These are phyloP conservation scores for Dasypogon diadema DNA, from an alignment of 2,888 invertebrate species.

Conservation along the genomic window DNA sequence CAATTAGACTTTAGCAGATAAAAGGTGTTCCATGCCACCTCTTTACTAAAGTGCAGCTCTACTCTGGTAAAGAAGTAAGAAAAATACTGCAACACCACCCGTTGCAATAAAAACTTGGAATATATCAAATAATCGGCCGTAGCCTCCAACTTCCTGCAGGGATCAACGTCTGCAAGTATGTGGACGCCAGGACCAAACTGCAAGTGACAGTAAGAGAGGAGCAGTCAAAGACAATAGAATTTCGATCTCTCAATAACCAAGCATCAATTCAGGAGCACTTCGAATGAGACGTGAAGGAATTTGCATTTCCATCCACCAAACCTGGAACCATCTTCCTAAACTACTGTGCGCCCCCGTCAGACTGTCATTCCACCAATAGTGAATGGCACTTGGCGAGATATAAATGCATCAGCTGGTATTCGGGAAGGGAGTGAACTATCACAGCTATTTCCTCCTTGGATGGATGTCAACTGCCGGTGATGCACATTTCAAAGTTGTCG, in stretches of 20 bases:
- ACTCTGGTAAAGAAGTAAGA: background rate
- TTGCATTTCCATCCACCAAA: background rate
- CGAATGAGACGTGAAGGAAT: slow-evolving; percentile 8
- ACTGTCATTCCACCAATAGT: too few species aligned
- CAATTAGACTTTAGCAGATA: slow-evolving; percentile 30
- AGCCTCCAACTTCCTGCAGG: background rate
- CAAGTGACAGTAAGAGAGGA: too few species aligned
- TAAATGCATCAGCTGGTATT: background rate
- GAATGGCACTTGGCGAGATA: background rate
- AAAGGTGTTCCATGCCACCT: background rate
- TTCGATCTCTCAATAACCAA: slow-evolving; percentile 6
- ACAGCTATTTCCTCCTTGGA: too few species aligned
- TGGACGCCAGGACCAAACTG: too few species aligned
- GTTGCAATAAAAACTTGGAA: background rate
- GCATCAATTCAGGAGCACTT: background rate
- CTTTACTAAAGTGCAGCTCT: background rate
- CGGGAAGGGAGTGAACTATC: too few species aligned
- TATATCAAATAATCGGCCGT: background rate
- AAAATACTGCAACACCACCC: background rate
- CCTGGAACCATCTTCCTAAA: background rate
- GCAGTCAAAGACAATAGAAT: background rate
- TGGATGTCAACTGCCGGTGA: background rate
- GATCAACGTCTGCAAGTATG: background rate
- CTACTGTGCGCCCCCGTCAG: background rate
- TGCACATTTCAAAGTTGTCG: background rate